Evolutionary conservation across 2,113 vertebrate genomes (phyloP).

Genomic region (Aspidoscelis tigris): DNA sequence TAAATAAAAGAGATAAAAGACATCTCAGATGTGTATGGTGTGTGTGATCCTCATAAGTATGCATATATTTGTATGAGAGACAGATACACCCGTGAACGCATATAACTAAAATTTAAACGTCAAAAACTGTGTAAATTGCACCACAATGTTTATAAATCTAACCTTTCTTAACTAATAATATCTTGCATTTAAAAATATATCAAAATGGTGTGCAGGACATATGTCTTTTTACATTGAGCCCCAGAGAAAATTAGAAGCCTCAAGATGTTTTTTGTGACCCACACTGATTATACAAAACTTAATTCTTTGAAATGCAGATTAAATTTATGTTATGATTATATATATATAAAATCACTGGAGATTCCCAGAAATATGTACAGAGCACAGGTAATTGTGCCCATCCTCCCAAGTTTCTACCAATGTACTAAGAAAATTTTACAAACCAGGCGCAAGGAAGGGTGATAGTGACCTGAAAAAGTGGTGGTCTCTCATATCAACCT

Average conservation of each 20-base stretch:
- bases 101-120: background rate
- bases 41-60: too few relatives aligned
- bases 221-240: background rate
- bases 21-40: background rate
- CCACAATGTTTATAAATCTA: background rate
- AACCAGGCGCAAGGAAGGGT: too few relatives aligned
- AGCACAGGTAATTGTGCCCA: too few relatives aligned
- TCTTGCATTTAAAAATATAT: background rate
- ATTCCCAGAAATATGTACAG: too few relatives aligned
- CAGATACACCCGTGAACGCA: background rate
- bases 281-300: background rate
- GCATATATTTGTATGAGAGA: too few relatives aligned
- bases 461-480: too few relatives aligned
- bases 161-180: background rate
- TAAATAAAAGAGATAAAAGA: conserved; percentile 30
- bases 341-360: background rate
- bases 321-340: background rate
- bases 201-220: background rate
- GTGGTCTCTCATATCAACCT: too few relatives aligned
- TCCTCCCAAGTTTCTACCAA: too few relatives aligned
- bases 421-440: too few relatives aligned
- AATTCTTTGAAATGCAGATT: too few relatives aligned
- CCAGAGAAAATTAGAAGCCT: background rate
- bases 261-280: background rate
- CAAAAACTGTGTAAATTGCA: background rate